Conservation (phyloP, 2,113 vertebrate genomes). For the Meles meles region DNA sequence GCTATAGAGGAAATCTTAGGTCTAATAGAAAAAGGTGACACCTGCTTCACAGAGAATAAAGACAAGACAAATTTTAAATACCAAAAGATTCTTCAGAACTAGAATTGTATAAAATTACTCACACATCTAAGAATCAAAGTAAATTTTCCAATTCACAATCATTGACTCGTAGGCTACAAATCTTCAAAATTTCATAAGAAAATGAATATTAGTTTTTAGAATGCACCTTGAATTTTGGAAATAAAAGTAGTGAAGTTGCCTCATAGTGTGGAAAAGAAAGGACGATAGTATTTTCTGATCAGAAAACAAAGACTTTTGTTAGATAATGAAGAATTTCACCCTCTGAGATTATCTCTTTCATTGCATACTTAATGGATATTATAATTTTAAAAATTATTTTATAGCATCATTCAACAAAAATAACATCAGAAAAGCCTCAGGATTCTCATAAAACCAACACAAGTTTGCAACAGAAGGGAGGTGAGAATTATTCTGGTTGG, state of each 20-base stretch:
- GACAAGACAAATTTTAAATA: background rate
- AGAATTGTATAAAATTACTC: background rate
- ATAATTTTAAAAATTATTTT: background rate
- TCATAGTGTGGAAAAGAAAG: background rate
- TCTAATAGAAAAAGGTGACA: background rate
- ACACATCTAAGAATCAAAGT: background rate
- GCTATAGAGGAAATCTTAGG: background rate
- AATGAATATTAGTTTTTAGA: background rate
- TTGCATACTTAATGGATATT: background rate
- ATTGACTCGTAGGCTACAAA: background rate
- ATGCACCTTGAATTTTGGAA: background rate
- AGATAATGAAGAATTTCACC: background rate
- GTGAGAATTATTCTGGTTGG: background rate
- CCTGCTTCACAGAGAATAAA: background rate
- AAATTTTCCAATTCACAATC: background rate
- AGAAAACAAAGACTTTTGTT: background rate
- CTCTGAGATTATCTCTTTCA: slow-evolving; percentile 4
- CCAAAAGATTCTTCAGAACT: background rate
- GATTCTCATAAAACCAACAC: background rate
- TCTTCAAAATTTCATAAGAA: background rate
- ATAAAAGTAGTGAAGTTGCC: background rate
- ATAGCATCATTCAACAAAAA: background rate
- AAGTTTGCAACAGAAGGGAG: background rate
- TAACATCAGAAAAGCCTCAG: background rate
- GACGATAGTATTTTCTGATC: background rate